Evolutionary conservation across 2,888 invertebrate species (phyloP).

Genomic region (Hanleya hanleyi): DNA sequence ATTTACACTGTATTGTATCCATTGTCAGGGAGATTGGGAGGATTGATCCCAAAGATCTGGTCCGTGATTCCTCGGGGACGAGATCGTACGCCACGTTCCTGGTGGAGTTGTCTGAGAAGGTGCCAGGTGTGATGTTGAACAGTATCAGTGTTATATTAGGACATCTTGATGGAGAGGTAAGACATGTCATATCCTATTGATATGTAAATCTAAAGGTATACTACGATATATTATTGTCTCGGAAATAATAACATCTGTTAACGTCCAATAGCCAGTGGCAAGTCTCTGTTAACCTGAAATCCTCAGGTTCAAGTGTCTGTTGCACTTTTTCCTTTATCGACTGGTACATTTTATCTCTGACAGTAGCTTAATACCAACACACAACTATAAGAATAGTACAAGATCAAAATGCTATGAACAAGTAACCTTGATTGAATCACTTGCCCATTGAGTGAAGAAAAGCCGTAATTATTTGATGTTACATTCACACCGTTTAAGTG

Average conservation of each 20-base stretch:
- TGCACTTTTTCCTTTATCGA: too few species aligned
- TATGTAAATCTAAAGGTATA: background rate
- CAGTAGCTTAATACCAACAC: too few species aligned
- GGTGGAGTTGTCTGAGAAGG: conserved; percentile 79
- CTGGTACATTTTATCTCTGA: too few species aligned
- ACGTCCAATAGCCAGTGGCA: too few species aligned
- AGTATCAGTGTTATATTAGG: conserved; percentile 79
- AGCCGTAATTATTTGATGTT: too few species aligned
- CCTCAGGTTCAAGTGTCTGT: too few species aligned
- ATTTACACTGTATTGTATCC: background rate
- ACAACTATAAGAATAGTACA: too few species aligned
- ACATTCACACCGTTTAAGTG: too few species aligned
- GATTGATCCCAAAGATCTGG: conserved; percentile 78
- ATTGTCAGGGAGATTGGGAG: conserved; percentile 78
- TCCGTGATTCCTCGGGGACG: conserved; percentile 74
- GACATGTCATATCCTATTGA: conserved; percentile 3
- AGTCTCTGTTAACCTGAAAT: too few species aligned
- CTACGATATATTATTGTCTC: background rate
- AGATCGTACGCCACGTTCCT: conserved; percentile 77
- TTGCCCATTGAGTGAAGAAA: too few species aligned
- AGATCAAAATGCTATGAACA: too few species aligned
- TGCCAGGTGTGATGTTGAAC: conserved; percentile 79
- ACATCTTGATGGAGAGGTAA: conserved; percentile 77
- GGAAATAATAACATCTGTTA: background rate
- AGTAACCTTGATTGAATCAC: too few species aligned